Percentiles rank a stretch among this genome's conserved stretches.
These are phyloP conservation scores for Sebastes diploproa DNA, from an alignment of 2,797 vertebrate species.

Conservation along the genomic window DNA sequence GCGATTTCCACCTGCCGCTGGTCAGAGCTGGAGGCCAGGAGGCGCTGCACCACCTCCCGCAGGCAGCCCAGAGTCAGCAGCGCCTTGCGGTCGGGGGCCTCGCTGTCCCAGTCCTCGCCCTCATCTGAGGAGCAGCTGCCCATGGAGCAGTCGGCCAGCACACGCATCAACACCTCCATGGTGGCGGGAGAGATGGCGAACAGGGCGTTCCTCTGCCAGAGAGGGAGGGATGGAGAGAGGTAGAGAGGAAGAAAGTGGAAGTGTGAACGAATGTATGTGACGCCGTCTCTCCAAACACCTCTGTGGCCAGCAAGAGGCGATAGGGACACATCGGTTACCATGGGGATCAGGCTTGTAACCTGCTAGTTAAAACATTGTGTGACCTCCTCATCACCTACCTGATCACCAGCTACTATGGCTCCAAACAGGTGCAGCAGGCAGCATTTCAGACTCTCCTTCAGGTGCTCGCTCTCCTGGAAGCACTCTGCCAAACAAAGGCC, in stretches of 20 bases:
- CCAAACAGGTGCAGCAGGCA: conserved; percentile 96
- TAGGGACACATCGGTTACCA: background rate
- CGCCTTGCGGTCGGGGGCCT: conserved; percentile 89
- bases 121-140: conserved; percentile 78
- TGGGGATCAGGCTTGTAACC: background rate
- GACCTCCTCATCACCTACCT: conserved; percentile 77
- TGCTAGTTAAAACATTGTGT: background rate
- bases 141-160: conserved; percentile 89
- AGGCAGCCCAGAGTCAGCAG: conserved; percentile 93
- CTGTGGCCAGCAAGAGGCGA: background rate
- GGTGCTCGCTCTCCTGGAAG: conserved; percentile 98
- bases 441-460: conserved; percentile 97
- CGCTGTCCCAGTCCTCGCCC: conserved; percentile 87
- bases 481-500: conserved; percentile 85
- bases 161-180: conserved; percentile 95
- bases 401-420: conserved; percentile 93
- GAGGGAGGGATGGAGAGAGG: background rate
- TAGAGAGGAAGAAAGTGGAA: background rate
- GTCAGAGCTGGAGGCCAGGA: conserved; percentile 94
- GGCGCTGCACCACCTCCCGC: conserved; percentile 93
- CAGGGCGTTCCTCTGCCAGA: conserved; percentile 91
- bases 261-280: background rate
- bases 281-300: background rate
- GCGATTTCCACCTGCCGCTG: conserved; percentile 96
- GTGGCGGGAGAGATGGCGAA: conserved; percentile 96